Evolutionary conservation across 64 coral and sea anemone genomes (phyloP).

Genomic region (Montipora efflorescens): DNA sequence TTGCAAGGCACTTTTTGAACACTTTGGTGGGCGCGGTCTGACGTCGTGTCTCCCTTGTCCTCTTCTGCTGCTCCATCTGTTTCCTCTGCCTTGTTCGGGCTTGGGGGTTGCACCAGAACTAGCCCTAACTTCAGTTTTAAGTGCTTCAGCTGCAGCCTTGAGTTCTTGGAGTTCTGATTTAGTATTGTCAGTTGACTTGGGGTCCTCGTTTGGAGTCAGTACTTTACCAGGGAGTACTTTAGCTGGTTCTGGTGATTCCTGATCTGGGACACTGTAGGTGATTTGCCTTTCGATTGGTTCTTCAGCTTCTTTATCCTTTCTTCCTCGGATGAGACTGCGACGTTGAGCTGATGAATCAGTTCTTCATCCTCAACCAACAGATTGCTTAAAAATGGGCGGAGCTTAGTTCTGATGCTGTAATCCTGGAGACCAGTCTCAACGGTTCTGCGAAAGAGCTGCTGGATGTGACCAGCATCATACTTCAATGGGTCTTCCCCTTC

Average conservation of each 20-base stretch:
- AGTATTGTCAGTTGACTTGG: neutral
- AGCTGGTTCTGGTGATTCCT: neutral
- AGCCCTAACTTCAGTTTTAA: too few relatives aligned
- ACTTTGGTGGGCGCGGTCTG: too few relatives aligned
- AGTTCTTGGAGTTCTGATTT: too few relatives aligned
- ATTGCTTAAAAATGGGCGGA: neutral
- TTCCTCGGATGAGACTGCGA: constrained; percentile 28
- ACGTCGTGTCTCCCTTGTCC: too few relatives aligned
- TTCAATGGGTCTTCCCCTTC: constrained; percentile 30
- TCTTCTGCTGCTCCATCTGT: too few relatives aligned
- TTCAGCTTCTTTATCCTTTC: constrained; percentile 48
- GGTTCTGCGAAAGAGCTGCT: neutral
- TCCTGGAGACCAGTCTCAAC: too few relatives aligned
- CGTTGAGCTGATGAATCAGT: constrained; percentile 8
- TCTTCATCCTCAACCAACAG: neutral
- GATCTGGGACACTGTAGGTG: neutral
- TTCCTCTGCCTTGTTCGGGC: too few relatives aligned
- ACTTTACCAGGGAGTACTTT: neutral
- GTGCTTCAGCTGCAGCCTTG: too few relatives aligned
- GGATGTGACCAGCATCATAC: constrained; percentile 8
- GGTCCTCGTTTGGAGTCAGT: neutral
- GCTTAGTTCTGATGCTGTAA: too few relatives aligned
- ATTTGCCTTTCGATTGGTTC: neutral
- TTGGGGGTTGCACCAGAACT: too few relatives aligned
- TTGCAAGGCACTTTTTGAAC: too few relatives aligned